Percentiles rank a stretch among this genome's conserved stretches.
These are phyloP conservation scores for Galendromus occidentalis DNA, from an alignment of 1,140 invertebrate genomes.

Conservation along the genomic window DNA sequence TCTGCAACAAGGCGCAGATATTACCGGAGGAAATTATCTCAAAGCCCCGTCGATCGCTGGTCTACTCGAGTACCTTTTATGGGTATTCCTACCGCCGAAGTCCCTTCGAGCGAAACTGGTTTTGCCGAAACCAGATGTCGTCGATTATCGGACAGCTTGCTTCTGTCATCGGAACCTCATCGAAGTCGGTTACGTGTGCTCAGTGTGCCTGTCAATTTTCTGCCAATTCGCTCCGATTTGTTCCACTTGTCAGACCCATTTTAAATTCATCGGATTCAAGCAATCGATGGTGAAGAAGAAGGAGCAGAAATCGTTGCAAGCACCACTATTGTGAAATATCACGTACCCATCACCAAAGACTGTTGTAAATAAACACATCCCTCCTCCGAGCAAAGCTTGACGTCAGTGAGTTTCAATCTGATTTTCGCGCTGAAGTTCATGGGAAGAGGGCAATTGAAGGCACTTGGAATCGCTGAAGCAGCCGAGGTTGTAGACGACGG, in stretches of 20 bases:
- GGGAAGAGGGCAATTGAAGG: no score
- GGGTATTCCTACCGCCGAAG: constrained; percentile 77
- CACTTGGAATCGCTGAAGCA: no score
- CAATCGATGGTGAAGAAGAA: neutral
- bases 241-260: constrained; percentile 56
- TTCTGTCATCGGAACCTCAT: constrained; percentile 93
- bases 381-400: no score
- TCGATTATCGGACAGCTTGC: constrained; percentile 87
- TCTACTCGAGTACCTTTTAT: constrained; percentile 82
- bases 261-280: neutral
- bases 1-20: constrained; percentile 54
- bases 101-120: constrained; percentile 56
- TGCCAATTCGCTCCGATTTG: constrained; percentile 94
- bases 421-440: no score
- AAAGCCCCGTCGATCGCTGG: constrained; percentile 28
- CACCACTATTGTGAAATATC: neutral
- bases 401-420: no score
- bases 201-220: constrained; percentile 89
- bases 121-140: constrained; percentile 64
- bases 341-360: neutral
- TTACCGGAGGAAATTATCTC: constrained; percentile 69
- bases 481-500: no score
- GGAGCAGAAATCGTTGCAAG: neutral
- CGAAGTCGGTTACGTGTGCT: constrained; percentile 90
- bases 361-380: no score